Base-by-base conservation (phyloP, 1,140 invertebrate genomes). In the Dreissena polymorpha region DNA sequence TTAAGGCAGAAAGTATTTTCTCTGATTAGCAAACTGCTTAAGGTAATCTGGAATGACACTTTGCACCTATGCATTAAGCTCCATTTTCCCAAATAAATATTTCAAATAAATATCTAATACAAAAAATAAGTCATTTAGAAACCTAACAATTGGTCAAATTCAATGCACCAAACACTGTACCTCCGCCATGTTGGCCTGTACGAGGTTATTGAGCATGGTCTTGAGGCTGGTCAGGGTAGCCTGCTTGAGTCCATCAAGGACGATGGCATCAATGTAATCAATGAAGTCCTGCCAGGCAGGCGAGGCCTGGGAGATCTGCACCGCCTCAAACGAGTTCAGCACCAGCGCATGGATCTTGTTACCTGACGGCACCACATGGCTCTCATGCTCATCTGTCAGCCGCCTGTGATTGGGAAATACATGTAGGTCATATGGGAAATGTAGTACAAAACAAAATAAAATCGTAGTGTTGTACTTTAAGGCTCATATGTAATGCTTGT, bases 241-340 rank as follows among this genome's bases (percentile, higher is more conserved):
- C 74, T 92, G 89, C 80, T 92, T 93, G 16, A 99, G 93, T 67
- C 96, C 96, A 86, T 97, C 96, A 57, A 95, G 93, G 0, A 98
- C 95, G 78, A 98, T 95, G 51, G 95, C 94, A 91, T 99, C 97
- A 10, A 98, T 94, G 92, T 96, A 97, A 27, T 94, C 94, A 0
- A 98, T 94, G 91, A 98, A 99, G 85, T 96, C 95, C n/a, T 95
- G 89, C 97, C 97, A 99, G 51, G 94, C 94, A 25, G 95, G 94
- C 64, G 95, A 94, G 1, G 94, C 91, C 84, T 95, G 93, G 77
- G 91, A 92, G 72, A 93, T 92, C 76, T 91, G 88, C 51, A 92
- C 91, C 57, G 90, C 91, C 90, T 93, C 89, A 85, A 92, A 92
- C 10, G 91, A 91, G 53, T 80, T 78, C 27, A 86, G 65, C 0